Conservation (phyloP, 2,888 invertebrate genomes). For the Dasypolia templi region DNA sequence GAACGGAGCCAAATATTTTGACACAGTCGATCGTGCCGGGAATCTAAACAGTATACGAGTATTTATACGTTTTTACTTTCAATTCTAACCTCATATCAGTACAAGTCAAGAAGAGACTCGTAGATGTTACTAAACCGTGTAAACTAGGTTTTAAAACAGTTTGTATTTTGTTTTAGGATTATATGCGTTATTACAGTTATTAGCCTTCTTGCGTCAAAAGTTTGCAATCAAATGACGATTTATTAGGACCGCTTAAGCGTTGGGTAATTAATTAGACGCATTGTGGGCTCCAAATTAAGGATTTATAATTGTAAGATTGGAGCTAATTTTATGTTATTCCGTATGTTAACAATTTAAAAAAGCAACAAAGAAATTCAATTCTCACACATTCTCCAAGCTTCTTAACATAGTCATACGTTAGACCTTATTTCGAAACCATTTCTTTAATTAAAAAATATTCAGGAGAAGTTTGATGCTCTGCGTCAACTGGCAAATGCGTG, state of each 20-base stretch:
- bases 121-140: slow-evolving; percentile 32
- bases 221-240: slow-evolving; percentile 1
- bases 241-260: neutral
- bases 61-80: slow-evolving; percentile 68
- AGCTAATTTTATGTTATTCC: neutral
- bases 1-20: slow-evolving; percentile 69
- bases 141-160: slow-evolving; percentile 14
- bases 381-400: neutral
- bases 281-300: neutral
- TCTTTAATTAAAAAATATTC: neutral
- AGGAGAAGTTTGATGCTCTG: neutral
- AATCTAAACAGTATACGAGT: slow-evolving; percentile 66
- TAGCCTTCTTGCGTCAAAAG: slow-evolving; percentile 10
- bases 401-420: too few relatives aligned
- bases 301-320: neutral
- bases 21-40: slow-evolving; percentile 67
- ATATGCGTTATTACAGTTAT: neutral
- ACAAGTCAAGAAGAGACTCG: slow-evolving; percentile 17
- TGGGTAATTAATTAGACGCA: neutral
- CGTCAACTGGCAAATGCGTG: neutral
- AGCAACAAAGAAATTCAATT: too few relatives aligned
- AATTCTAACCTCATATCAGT: slow-evolving; percentile 52
- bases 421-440: neutral
- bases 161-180: slow-evolving; percentile 3
- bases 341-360: neutral